These are phyloP conservation scores for Aspidoscelis tigris DNA, from an alignment of 2,113 vertebrate genomes.

Conservation along the genomic window DNA sequence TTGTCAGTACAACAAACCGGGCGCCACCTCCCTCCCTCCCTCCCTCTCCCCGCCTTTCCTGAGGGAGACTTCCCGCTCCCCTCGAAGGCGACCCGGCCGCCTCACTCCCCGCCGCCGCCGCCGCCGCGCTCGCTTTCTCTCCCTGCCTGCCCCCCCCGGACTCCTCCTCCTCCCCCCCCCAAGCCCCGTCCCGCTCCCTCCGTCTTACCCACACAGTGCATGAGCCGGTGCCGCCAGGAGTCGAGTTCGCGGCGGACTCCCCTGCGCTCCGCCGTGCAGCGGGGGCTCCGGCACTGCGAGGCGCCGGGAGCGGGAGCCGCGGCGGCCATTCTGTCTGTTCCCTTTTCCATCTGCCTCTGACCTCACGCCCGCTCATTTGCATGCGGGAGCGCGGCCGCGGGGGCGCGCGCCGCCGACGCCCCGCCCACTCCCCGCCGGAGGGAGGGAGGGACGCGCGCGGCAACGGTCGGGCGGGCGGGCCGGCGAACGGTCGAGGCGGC, in stretches of 20 bases:
- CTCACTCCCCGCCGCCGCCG: constrained; percentile 4
- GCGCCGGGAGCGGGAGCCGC: constrained; percentile 78
- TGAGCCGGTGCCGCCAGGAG: constrained; percentile 94
- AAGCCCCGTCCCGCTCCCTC: constrained; percentile 54
- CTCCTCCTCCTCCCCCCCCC: background rate
- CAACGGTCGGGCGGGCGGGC: too few species aligned
- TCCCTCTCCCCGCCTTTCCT: background rate
- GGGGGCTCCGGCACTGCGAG: constrained; percentile 92
- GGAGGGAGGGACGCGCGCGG: too few species aligned
- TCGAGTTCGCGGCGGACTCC: constrained; percentile 98
- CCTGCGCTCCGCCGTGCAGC: constrained; percentile 94
- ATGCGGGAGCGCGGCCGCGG: constrained; percentile 73
- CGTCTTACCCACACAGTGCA: constrained; percentile 95
- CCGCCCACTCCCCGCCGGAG: background rate
- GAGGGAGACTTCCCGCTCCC: background rate
- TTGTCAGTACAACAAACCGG: background rate
- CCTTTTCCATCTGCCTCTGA: constrained; percentile 84
- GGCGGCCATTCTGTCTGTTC: constrained; percentile 92
- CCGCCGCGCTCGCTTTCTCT: constrained; percentile 38
- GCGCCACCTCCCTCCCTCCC: too few species aligned
- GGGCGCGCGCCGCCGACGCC: constrained; percentile 65
- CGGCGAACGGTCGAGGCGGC: too few species aligned
- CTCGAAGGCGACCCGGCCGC: background rate
- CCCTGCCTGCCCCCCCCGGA: background rate
- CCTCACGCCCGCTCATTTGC: constrained; percentile 84